phyloP scores from a whole-genome alignment of 2,888 invertebrate genomes.

The Habroteleia sp. region DNA sequence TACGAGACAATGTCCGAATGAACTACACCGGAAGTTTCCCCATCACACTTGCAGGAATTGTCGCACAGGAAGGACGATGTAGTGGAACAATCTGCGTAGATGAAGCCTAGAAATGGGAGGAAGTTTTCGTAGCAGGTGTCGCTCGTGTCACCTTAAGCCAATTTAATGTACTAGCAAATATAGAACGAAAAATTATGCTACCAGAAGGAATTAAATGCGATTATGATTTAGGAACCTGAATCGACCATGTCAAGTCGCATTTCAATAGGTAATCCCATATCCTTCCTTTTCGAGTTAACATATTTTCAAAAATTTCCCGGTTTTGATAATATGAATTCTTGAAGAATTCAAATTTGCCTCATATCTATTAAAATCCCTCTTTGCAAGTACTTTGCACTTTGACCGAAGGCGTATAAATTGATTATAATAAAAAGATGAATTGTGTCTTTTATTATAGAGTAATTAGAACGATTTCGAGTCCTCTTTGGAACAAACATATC shows the following conservation, averaged over 20 bases:
- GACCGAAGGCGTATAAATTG: too few species aligned
- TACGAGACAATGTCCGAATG: not conserved
- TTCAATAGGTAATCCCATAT: too few species aligned
- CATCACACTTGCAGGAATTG: constrained; percentile 4
- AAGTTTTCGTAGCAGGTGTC: constrained; percentile 7
- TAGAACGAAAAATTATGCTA: not conserved
- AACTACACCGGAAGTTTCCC: not conserved
- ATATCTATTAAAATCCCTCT: too few species aligned
- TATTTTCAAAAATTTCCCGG: too few species aligned
- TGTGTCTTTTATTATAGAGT: too few species aligned
- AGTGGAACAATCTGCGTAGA: not conserved
- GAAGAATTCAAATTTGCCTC: too few species aligned
- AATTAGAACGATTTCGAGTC: too few species aligned
- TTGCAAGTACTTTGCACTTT: too few species aligned
- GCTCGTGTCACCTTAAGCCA: not conserved
- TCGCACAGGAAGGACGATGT: constrained; percentile 5
- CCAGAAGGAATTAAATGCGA: constrained; percentile 17
- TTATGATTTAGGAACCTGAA: constrained; percentile 8
- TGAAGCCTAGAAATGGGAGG: not conserved
- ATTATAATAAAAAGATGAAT: too few species aligned
- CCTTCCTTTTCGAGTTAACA: too few species aligned
- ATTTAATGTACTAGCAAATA: not conserved
- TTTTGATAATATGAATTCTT: too few species aligned
- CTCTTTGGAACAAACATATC: too few species aligned
- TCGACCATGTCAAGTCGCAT: not conserved